Evolutionary conservation across 1,140 invertebrate species (phyloP), one percentile per base, ranked within the genome.

Genomic region (Drosophila melanica): DNA sequence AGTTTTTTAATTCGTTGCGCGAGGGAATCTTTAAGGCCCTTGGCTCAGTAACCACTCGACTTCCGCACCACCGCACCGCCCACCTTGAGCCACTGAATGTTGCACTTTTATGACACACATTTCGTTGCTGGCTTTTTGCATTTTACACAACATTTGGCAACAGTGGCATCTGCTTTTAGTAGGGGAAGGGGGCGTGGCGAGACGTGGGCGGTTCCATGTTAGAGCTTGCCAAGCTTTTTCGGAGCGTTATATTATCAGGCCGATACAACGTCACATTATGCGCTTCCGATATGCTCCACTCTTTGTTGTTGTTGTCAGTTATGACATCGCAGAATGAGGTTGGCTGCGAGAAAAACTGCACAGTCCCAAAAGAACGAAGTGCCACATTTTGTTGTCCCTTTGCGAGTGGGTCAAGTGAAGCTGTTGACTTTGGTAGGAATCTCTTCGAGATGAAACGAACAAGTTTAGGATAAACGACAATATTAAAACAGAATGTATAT

Each of bases 141-240:
- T 75, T 89, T 89, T 89, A 90, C 85, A 89, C 84, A 89, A 89
- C 77, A 89, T 90, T 89, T 89, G 84, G 84, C 84, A 89, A 16
- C 48, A 75, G 41, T 53, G 75, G 67, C 67, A 75, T 64, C 82
- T 75, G 18, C 18, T 35, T 23, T 23, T 6, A 9, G 33, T 35
- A 1, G 33, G 27, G 27, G 33, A 7, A 0, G 0, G 37, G 57
- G 48, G 35, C 35, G 48, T 47, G 47, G 33, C 10, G 16, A 20
- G 68, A 59, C 53, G 48, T 62, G 47, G 55, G 47, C 18, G 69
- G 9, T 12, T 27, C 58, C 30, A 35, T 47, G 53, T 39, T 23
- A 47, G 41, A 41, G 84, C 45, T 65, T 82, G 79, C 82, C 79
- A 86, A 79, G 64, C 60, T 57, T 64, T 75, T 75, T 48, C 45